Conservation (phyloP, 2,888 invertebrate genomes). For the Mantis religiosa region DNA sequence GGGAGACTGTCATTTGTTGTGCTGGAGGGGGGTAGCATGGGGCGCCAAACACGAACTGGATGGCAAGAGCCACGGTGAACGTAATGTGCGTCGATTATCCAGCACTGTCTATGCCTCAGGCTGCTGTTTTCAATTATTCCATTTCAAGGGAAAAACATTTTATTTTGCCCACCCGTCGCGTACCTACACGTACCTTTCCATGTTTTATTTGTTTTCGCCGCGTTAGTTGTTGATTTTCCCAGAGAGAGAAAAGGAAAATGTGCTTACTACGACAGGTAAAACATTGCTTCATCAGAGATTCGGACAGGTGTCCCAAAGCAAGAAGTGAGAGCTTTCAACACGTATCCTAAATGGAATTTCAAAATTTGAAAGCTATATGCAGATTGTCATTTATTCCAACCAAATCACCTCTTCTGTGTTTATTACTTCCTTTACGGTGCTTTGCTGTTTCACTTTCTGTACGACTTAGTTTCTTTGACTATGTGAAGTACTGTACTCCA, state of each 20-base stretch:
- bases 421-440: no score
- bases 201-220: conserved; percentile 1
- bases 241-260: not conserved
- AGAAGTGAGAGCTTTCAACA: not conserved
- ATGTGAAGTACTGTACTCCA: no score
- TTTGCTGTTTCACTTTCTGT: no score
- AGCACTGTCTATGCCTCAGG: not conserved
- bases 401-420: no score
- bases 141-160: conserved; percentile 1
- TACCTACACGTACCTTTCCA: not conserved
- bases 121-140: conserved; percentile 5
- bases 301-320: not conserved
- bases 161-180: not conserved
- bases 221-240: not conserved
- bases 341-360: not conserved
- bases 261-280: not conserved
- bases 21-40: not conserved
- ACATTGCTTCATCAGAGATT: not conserved
- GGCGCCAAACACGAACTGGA: not conserved
- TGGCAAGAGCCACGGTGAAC: not conserved
- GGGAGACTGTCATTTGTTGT: not conserved
- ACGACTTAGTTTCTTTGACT: no score
- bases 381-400: no score
- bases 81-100: not conserved
- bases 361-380: no score